Evolutionary conservation across 2,888 invertebrate species (phyloP).

Genomic region (Drosophila quinaria): DNA sequence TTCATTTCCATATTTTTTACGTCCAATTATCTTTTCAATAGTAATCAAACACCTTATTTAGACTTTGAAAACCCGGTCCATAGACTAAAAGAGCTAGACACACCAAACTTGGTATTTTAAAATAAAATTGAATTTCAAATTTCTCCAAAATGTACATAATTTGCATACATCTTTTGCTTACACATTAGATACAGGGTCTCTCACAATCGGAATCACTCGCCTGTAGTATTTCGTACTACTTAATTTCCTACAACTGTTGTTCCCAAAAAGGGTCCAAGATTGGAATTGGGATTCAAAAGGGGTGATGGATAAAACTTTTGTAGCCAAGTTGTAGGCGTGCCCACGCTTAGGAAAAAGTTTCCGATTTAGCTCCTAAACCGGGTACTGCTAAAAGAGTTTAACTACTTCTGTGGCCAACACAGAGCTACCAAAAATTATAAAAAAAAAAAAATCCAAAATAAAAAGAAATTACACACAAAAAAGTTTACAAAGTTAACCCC

Average conservation of each 20-base stretch:
- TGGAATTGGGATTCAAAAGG: slow-evolving; percentile 20
- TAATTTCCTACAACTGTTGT: slow-evolving; percentile 14
- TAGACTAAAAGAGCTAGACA: too few species aligned
- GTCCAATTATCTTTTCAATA: too few species aligned
- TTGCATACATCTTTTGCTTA: too few species aligned
- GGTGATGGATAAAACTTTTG: slow-evolving; percentile 28
- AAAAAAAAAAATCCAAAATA: slow-evolving; percentile 38
- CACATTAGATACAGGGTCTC: background rate
- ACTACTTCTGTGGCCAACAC: slow-evolving; percentile 63
- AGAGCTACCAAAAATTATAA: slow-evolving; percentile 56
- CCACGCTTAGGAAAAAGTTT: slow-evolving; percentile 48
- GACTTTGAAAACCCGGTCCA: too few species aligned
- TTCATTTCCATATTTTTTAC: too few species aligned
- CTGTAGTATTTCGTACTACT: background rate
- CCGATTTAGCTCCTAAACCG: slow-evolving; percentile 61
- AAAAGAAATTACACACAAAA: slow-evolving; percentile 35
- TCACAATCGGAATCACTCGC: background rate
- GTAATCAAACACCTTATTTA: too few species aligned
- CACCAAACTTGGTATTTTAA: too few species aligned
- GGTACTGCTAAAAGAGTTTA: slow-evolving; percentile 64
- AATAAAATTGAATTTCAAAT: too few species aligned
- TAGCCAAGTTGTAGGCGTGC: slow-evolving; percentile 36
- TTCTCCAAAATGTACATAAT: too few species aligned
- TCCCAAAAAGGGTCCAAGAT: slow-evolving; percentile 43
- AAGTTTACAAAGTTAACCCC: slow-evolving; percentile 37